Evolutionary conservation across 2,113 vertebrate genomes (phyloP).

Genomic region (Beaufortia kweichowensis): DNA sequence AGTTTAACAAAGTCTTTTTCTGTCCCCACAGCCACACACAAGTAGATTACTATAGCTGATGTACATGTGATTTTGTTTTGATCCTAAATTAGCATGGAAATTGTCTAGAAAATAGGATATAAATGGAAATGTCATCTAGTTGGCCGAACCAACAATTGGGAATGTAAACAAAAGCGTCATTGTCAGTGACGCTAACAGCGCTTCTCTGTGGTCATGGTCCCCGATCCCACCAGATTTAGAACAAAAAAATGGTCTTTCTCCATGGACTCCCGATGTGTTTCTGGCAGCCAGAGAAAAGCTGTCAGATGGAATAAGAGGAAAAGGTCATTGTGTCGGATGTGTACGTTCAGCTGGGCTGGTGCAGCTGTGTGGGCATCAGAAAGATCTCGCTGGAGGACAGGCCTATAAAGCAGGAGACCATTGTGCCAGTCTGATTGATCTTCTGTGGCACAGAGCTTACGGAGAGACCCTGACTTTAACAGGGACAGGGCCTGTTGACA

Average conservation of each 20-base stretch:
- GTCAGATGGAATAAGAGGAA: conserved; percentile 43
- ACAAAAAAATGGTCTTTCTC: conserved; percentile 59
- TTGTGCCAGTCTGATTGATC: conserved; percentile 78
- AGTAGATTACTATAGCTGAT: conserved; percentile 69
- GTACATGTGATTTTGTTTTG: conserved; percentile 64
- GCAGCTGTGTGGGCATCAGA: conserved; percentile 72
- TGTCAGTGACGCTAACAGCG: conserved; percentile 68
- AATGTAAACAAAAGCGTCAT: conserved; percentile 64
- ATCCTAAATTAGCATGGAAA: conserved; percentile 71
- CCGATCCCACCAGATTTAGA: conserved; percentile 59
- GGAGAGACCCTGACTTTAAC: conserved; percentile 67
- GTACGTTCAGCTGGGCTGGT: conserved; percentile 67
- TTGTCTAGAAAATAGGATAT: conserved; percentile 69
- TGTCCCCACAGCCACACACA: conserved; percentile 44
- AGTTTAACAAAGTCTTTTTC: neutral
- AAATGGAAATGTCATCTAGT: conserved; percentile 70
- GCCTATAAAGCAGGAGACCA: conserved; percentile 68
- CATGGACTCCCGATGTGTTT: conserved; percentile 35
- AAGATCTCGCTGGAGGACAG: conserved; percentile 64
- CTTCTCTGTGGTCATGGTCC: conserved; percentile 64
- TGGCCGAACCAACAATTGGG: conserved; percentile 65
- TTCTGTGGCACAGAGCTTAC: conserved; percentile 62
- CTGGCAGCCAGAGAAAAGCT: conserved; percentile 40
- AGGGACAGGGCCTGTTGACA: conserved; percentile 64
- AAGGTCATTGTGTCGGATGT: conserved; percentile 66